A percentile compares a stretch with the other conserved stretches of the same genome.
phyloP scores from a whole-genome alignment of 2,888 invertebrate genomes.

The Actias luna region DNA sequence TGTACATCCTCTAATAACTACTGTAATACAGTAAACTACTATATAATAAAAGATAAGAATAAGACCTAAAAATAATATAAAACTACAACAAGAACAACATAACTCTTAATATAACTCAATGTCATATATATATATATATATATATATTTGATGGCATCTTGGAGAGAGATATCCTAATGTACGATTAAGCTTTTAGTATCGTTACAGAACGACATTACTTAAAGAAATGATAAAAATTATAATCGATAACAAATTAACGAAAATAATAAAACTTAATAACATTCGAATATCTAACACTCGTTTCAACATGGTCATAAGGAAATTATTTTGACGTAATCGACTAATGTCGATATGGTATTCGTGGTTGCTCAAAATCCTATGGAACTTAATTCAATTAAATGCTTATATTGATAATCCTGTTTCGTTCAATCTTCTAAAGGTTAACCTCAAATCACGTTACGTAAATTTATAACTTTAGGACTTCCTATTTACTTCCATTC shows the following conservation, averaged over 20 bases:
- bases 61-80: no score
- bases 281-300: not conserved
- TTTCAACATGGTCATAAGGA: not conserved
- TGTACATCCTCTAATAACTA: no score
- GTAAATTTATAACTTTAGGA: not conserved
- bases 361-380: not conserved
- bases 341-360: not conserved
- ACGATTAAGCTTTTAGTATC: no score
- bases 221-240: not conserved
- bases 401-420: conserved; percentile 5
- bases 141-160: no score
- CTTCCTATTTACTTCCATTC: not conserved
- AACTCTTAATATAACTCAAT: no score
- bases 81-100: no score
- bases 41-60: no score
- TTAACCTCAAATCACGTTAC: conserved; percentile 1
- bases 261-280: not conserved
- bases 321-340: not conserved
- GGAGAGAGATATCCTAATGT: no score
- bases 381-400: conserved; percentile 3
- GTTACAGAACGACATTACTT: not conserved
- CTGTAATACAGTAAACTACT: no score
- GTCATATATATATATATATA: no score
- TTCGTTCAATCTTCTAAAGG: conserved; percentile 1
- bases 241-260: not conserved